Evolutionary conservation across 2,113 vertebrate genomes (phyloP), one percentile per base, ranked within the genome.

Genomic region (Oplegnathus fasciatus): DNA sequence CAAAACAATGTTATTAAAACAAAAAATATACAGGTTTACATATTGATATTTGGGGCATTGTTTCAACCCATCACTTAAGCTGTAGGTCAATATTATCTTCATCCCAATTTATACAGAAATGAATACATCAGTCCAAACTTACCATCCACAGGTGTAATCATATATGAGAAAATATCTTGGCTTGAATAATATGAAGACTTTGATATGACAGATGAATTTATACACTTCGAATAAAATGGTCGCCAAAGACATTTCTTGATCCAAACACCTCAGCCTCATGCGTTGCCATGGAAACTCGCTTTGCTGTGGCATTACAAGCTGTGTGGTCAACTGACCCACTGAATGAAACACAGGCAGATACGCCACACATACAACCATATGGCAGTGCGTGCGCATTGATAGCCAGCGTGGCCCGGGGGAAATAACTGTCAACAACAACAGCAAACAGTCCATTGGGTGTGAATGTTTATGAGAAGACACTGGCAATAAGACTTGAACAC

Each of bases 261-360:
- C 67, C 24, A 46, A 34, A 69, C 8, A 9, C 52, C 82, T 91
- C 67, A 15, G 37, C 69, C 44, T 64, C 30, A 34, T 26, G 64
- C 1, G 89, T 94, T 91, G 69, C 89, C 82, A 94, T 92, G 82
- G 92, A 89, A 88, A 94, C 88, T 52, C 40, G 17, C 44, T 66
- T 58, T 69, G 54, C 75, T 62, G 58, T 50, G 40, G 68, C 60
- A 86, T 85, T 73, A 70, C 8, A 32, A 37, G 78, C 67, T 70
- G 48, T 54, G n/a, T 83, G 58, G 65, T 83, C 83, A 87, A 40
- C 46, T 82, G 79, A 78, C 79, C 76, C 66, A 71, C 6, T 34
- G 58, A 78, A 77, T 40, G 44, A 75, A 67, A 74, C 61, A 40
- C 22, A 15, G 67, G 44, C 28, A 24, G 24, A 46, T n/a, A 42